Conservation (phyloP, 1,140 invertebrate species). For the Drosophila pseudoobscura region DNA sequence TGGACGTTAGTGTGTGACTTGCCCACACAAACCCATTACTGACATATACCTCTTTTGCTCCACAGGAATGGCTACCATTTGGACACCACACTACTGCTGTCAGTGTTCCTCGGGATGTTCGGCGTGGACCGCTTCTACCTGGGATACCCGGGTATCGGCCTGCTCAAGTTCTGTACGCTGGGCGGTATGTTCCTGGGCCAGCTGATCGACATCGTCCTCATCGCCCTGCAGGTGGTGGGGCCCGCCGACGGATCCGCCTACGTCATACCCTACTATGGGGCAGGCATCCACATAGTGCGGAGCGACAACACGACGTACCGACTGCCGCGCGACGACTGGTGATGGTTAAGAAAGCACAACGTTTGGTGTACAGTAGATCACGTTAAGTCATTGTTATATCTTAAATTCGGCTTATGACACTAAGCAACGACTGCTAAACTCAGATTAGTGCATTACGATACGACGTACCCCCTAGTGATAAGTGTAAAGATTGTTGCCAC, state of each 20-base stretch:
- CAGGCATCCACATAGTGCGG: conserved; percentile 90
- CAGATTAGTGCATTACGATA: conserved; percentile 41
- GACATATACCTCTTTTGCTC: conserved; percentile 25
- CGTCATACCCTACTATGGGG: conserved; percentile 92
- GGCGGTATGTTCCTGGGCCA: conserved; percentile 99
- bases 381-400: conserved; percentile 66
- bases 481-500: conserved; percentile 70
- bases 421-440: conserved; percentile 64
- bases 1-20: conserved; percentile 91
- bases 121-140: conserved; percentile 98
- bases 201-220: conserved; percentile 96
- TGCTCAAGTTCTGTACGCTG: conserved; percentile 97
- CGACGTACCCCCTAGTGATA: conserved; percentile 53
- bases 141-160: conserved; percentile 96
- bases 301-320: conserved; percentile 94
- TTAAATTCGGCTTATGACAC: conserved; percentile 59
- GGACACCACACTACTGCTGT: conserved; percentile 95
- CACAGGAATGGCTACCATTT: conserved; percentile 96
- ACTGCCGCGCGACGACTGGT: conserved; percentile 92
- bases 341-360: conserved; percentile 52
- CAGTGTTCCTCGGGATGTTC: conserved; percentile 98
- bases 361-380: conserved; percentile 65
- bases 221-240: conserved; percentile 94
- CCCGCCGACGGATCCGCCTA: conserved; percentile 99
- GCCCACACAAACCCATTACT: not conserved